Base-by-base conservation (phyloP, 2,888 invertebrate species). In the Alentia gelatinosa region DNA sequence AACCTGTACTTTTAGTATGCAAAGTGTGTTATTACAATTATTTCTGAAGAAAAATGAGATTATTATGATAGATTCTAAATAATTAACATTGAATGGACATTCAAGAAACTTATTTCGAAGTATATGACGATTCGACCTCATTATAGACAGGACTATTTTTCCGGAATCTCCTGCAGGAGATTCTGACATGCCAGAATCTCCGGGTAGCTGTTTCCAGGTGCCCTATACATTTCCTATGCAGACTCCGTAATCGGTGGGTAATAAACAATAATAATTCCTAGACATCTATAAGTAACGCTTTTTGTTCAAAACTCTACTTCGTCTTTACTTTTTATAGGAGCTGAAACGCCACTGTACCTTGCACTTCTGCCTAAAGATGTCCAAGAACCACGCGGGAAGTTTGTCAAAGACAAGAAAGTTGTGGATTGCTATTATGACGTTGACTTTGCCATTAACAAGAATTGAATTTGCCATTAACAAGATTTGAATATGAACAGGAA, bases 281-380 rank as follows among this genome's bases (percentile, higher is more conserved):
- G 47, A 42, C 7, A 12, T 42, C 15, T 42, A 42, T 56, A 30
- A 33, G 3, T 1, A 74, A 30, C 30, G 1, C 4, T 26, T 74
- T 15, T 74, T 33, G 12, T 33, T 33, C 30, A 74, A 30, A 33
- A 26, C n/a, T n/a, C 15, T n/a, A 68, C 7, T 12, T 26, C n/a
- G 68, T n/a, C 23, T 63, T 5, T 63, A 5, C 37, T 89, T 9
- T 79, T 90, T 90, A 0, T 74, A 90, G 90, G 90, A 42, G 90
- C 90, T 12, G 90, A 90, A 23, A 90, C 75, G 1, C 90, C 90
- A 1, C 79, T 90, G 30, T 90, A 79, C 26, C 7, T 79, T 9
- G 79, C 90, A 0, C 75, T 90, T n/a, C 79, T 90, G 50, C 90
- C 90, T 0, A 12, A 7, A 35, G 37, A 83, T 35, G 33, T 79